phyloP scores from a whole-genome alignment of 1,140 invertebrate genomes.

The Hyles euphorbiae region DNA sequence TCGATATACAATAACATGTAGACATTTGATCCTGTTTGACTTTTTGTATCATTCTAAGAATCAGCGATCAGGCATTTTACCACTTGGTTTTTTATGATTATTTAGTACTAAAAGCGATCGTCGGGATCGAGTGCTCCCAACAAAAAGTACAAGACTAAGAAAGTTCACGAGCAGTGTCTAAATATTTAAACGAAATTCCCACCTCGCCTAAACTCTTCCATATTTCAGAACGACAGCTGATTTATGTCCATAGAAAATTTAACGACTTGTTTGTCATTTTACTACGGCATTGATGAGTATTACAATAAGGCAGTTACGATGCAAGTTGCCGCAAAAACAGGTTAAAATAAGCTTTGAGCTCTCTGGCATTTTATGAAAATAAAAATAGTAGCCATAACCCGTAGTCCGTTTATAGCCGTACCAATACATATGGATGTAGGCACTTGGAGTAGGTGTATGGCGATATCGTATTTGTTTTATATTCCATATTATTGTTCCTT shows the following conservation, averaged over 20 bases:
- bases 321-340: conserved; percentile 33
- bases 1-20: too few species aligned
- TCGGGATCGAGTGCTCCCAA: too few species aligned
- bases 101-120: too few species aligned
- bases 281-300: conserved; percentile 34
- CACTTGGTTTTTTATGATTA: too few species aligned
- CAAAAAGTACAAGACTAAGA: too few species aligned
- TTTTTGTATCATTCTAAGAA: too few species aligned
- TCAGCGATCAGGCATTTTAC: too few species aligned
- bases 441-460: too few species aligned
- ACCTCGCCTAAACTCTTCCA: conserved; percentile 19
- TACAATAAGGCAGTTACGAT: conserved; percentile 35
- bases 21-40: too few species aligned
- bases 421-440: neutral
- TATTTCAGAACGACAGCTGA: conserved; percentile 34
- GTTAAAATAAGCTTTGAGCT: conserved; percentile 34
- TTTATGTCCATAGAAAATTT: conserved; percentile 42
- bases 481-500: too few species aligned
- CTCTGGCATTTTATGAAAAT: conserved; percentile 18
- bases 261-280: conserved; percentile 46
- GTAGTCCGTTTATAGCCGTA: conserved; percentile 1
- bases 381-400: conserved; percentile 16
- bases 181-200: conserved; percentile 8
- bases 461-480: too few species aligned
- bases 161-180: neutral